Evolutionary conservation across 2,113 vertebrate genomes (phyloP).

Genomic region (Corydoras maculifer): DNA sequence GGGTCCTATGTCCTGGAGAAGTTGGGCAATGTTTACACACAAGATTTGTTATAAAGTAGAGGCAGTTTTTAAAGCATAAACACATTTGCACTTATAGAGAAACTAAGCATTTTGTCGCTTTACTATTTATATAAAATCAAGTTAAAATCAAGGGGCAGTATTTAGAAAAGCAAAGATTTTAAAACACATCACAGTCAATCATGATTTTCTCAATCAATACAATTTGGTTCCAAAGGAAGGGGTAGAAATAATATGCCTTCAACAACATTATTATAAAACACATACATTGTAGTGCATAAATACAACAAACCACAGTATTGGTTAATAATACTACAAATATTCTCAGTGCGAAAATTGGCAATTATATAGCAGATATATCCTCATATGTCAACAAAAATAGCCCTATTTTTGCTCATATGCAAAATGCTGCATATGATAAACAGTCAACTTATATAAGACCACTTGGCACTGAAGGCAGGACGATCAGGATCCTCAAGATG

Average conservation of each 20-base stretch:
- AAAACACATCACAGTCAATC: conserved; percentile 58
- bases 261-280: conserved; percentile 39
- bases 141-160: conserved; percentile 10
- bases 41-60: no score
- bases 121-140: no score
- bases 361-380: conserved; percentile 22
- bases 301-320: conserved; percentile 42
- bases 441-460: no score
- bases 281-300: conserved; percentile 58
- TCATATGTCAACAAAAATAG: conserved; percentile 12
- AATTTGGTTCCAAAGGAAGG: conserved; percentile 36
- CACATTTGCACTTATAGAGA: no score
- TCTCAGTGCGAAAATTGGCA: conserved; percentile 59
- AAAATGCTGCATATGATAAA: no score
- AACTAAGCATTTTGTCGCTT: no score
- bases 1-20: no score
- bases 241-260: conserved; percentile 31
- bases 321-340: conserved; percentile 39
- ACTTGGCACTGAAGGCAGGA: no score
- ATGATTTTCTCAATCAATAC: conserved; percentile 49
- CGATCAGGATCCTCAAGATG: no score
- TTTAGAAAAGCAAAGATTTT: conserved; percentile 25
- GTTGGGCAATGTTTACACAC: no score
- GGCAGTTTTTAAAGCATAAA: no score
- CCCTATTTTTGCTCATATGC: conserved; percentile 4